Evolutionary conservation across 2,113 vertebrate species (phyloP).

Genomic region (Brachionichthys hirsutus): DNA sequence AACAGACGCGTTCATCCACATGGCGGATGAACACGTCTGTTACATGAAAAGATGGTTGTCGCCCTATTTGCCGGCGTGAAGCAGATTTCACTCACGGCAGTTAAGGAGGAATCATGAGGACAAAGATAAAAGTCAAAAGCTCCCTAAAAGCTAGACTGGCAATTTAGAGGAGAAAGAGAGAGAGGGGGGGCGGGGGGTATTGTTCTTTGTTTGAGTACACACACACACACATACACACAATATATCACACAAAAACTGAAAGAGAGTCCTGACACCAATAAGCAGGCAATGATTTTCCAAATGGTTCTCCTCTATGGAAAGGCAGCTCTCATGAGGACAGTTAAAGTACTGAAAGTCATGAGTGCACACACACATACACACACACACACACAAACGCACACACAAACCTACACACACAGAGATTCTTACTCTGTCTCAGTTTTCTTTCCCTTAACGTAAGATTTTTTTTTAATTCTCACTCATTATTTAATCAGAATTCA

Average conservation of each 20-base stretch:
- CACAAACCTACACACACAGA: conserved; percentile 14
- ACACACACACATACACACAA: neutral
- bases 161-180: conserved; percentile 15
- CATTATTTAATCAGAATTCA: conserved; percentile 4
- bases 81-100: conserved; percentile 30
- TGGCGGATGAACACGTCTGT: conserved; percentile 31
- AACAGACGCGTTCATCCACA: conserved; percentile 25
- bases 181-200: conserved; percentile 50
- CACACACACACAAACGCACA: conserved; percentile 1
- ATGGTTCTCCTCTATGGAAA: conserved; percentile 58
- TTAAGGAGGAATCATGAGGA: conserved; percentile 31
- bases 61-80: conserved; percentile 15
- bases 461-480: conserved; percentile 1
- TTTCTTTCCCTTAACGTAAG: neutral
- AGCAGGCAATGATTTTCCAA: conserved; percentile 68
- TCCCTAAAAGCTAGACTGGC: conserved; percentile 9
- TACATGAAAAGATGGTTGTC: conserved; percentile 38
- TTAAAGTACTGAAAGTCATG: conserved; percentile 58
- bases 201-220: conserved; percentile 59
- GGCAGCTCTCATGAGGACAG: conserved; percentile 57
- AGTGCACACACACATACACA: conserved; percentile 22
- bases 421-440: conserved; percentile 13
- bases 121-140: conserved; percentile 35
- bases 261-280: conserved; percentile 64
- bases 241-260: conserved; percentile 12